These are phyloP conservation scores for Neoscelio sp. DNA, from an alignment of 2,888 invertebrate species.

Conservation along the genomic window DNA sequence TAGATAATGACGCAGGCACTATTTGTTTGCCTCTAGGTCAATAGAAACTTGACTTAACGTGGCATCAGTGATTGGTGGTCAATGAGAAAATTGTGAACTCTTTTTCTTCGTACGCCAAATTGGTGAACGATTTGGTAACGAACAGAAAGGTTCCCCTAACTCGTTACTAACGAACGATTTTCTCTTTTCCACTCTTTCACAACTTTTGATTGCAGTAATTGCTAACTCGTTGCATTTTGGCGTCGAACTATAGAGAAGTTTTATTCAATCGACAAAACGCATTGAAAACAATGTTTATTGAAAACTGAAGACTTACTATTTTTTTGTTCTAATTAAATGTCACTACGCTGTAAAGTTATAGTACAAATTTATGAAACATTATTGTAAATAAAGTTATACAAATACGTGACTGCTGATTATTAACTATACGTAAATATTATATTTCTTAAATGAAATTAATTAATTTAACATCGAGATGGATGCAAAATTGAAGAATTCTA, in stretches of 20 bases:
- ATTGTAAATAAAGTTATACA: conserved; percentile 1
- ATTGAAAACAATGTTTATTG: not conserved
- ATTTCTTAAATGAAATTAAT: conserved; percentile 20
- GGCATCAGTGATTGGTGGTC: not conserved
- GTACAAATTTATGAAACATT: not conserved
- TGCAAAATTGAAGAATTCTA: too few relatives aligned
- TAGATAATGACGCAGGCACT: too few relatives aligned
- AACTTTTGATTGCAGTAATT: conserved; percentile 51
- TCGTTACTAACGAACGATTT: conserved; percentile 42
- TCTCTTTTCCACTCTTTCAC: conserved; percentile 22
- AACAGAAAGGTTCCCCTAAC: conserved; percentile 26
- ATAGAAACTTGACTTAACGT: conserved; percentile 12
- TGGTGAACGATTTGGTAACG: conserved; percentile 53
- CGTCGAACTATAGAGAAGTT: not conserved
- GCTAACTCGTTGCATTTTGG: conserved; percentile 34
- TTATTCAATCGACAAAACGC: not conserved
- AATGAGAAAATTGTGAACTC: conserved; percentile 62
- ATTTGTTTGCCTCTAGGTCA: conserved; percentile 18
- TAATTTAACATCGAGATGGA: conserved; percentile 12
- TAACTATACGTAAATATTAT: too few relatives aligned
- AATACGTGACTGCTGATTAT: too few relatives aligned
- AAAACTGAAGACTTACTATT: too few relatives aligned
- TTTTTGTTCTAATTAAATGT: too few relatives aligned
- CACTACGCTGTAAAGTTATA: too few relatives aligned
- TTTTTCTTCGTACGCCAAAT: conserved; percentile 51